Base-by-base conservation (phyloP, 2,797 vertebrate genomes). In the Arremon brunneinucha region DNA sequence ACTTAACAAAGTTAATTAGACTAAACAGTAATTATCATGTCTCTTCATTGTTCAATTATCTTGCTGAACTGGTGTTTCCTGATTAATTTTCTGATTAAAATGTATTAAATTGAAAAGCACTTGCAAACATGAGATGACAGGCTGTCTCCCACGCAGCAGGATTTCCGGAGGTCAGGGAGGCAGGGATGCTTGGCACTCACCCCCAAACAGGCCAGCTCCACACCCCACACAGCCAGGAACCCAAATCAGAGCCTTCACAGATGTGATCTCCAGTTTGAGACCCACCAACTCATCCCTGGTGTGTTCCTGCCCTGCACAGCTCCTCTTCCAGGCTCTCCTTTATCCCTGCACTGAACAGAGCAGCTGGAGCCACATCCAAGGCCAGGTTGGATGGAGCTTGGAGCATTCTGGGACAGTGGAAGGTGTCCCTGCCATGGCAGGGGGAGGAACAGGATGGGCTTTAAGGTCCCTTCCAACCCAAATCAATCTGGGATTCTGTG, bases 1-100 rank as follows among this genome's bases (percentile, higher is more conserved):
- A 97, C 97, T 97, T 97, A 98, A 97, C 97, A 96, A 97, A 98
- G 97, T 98, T 98, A 98, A 98, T 98, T 98, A 98, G 97, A 98
- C 98, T 97, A 98, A 98, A 98, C 97, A 97, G 97, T 97, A 98
- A 98, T 98, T 98, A 98, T 96, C 85, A 11, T 98, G 97, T 98
- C 97, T 97, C 95, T 97, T 97, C 98, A 97, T 98, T 98, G 98
- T 98, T 98, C 97, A 98, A 98, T 98, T 98, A 98, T 97, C 97
- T 96, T 97, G 96, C 97, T 94, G 97, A 98, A 98, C 97, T 97
- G 95, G 97, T 98, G 97, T 97, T 98, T 98, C 97, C 97, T 97
- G 97, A 98, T 98, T 98, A 98, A 98, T 98, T 97, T 98, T 98
- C 97, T 97, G 98, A 98, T 97, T 98, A 97, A 97, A 98, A 97